Evolutionary conservation across 2,113 vertebrate genomes (phyloP).

Genomic region (Channa argus): DNA sequence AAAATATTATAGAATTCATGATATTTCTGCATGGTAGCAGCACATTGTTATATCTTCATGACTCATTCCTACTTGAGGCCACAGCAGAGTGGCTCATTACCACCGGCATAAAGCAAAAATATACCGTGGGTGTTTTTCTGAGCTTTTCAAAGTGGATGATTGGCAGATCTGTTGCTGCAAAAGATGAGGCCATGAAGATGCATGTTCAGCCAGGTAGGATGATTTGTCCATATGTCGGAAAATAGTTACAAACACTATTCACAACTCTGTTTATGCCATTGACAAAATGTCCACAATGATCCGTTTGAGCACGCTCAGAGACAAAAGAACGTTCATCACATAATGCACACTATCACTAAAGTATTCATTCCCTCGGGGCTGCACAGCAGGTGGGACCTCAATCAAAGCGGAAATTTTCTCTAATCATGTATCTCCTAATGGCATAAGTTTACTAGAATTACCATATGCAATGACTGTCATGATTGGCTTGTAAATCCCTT

Average conservation of each 20-base stretch:
- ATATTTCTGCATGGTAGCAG: background rate
- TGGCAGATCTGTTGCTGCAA: background rate
- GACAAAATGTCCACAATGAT: constrained; percentile 36
- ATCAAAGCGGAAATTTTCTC: constrained; percentile 41
- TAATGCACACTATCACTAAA: constrained; percentile 28
- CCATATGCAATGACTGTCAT: constrained; percentile 14
- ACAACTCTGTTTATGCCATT: too few species aligned
- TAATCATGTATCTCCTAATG: constrained; percentile 49
- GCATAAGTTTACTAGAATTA: constrained; percentile 35
- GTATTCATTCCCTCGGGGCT: constrained; percentile 42
- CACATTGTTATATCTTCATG: background rate
- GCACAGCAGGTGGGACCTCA: constrained; percentile 46
- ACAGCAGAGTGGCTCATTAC: background rate
- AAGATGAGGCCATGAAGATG: background rate
- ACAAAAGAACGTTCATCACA: constrained; percentile 22
- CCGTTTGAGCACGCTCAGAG: constrained; percentile 4
- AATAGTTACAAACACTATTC: too few species aligned
- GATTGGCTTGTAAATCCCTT: constrained; percentile 12
- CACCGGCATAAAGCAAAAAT: background rate
- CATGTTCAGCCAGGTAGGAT: too few species aligned
- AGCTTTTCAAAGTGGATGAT: background rate
- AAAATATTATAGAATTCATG: background rate
- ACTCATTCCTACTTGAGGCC: background rate
- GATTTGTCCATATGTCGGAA: background rate
- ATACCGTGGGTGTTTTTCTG: background rate